Evolutionary conservation across 2,888 invertebrate species (phyloP), one percentile per base, ranked within the genome.

Genomic region (Drosophila longiperda): DNA sequence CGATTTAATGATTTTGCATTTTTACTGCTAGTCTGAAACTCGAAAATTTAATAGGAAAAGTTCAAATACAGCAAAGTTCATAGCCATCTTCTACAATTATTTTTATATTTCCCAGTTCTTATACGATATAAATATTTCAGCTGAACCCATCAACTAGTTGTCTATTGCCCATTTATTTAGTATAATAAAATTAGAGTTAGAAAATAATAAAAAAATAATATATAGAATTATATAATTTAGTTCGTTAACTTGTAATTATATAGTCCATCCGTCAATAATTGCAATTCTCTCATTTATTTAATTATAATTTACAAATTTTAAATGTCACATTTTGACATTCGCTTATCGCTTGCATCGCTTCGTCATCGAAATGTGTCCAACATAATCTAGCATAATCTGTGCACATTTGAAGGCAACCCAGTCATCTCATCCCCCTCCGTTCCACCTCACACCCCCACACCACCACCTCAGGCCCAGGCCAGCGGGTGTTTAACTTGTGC

Each of bases 321-420:
- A 58, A 34, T 60, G 26, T 59, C n/a, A 33, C 2, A 26, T 38
- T 68, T 42, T 62, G 61, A 57, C 32, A 64, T 40, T 61, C 61
- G 67, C 45, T 61, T 73, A 65, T 62, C 71, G 61, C 29, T 17
- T 50, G 54, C 65, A 65, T 62, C 69, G 48, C 45, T 20, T 48
- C 34, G n/a, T 50, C 60, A 57, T 52, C 40, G 59, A 66, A 73
- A 75, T 75, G 26, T 32, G 55, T 82, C 69, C 49, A 66, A 52
- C 70, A 53, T 80, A 78, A 78, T 86, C 45, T 23, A 73, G 57
- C 50, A 69, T 80, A 82, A 80, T 73, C 83, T 67, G 75, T n/a
- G 52, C 67, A 38, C 69, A 54, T 74, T 66, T 32, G 23, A 34
- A 12, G 60, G 60, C 45, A 45, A 23, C 45, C 45, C 38, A 17